Percentiles rank a stretch among this genome's conserved stretches.
These are phyloP conservation scores for Salvelinus sp. DNA, from an alignment of 2,113 vertebrate species.

Conservation along the genomic window DNA sequence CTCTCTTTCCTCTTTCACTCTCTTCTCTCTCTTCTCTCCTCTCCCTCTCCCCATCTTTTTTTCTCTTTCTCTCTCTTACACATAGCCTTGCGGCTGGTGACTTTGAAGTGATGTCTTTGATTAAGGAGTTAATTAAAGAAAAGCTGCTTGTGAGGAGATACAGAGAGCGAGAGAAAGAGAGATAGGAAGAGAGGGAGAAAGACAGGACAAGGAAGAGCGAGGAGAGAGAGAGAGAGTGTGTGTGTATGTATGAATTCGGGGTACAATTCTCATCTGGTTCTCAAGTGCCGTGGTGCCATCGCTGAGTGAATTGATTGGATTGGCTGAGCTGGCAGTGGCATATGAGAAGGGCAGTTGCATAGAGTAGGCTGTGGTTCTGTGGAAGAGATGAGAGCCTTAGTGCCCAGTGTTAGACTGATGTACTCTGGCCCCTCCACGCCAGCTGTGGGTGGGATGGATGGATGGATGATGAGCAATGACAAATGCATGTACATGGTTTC, in stretches of 20 bases:
- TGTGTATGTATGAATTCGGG: not conserved
- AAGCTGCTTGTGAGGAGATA: constrained; percentile 18
- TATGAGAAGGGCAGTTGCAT: too few relatives aligned
- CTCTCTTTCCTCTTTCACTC: not conserved
- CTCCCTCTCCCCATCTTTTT: constrained; percentile 7
- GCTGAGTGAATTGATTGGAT: too few relatives aligned
- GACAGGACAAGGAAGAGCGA: not conserved
- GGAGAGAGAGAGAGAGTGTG: not conserved
- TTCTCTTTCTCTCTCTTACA: not conserved
- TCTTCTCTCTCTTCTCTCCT: not conserved
- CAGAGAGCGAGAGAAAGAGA: not conserved
- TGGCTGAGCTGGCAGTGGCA: too few relatives aligned
- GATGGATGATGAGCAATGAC: too few relatives aligned
- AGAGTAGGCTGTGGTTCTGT: too few relatives aligned
- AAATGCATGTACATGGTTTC: not conserved
- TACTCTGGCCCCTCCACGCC: too few relatives aligned
- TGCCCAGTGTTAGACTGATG: too few relatives aligned
- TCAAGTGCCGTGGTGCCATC: too few relatives aligned
- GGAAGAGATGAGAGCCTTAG: too few relatives aligned
- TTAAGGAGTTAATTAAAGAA: constrained; percentile 37
- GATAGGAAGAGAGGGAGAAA: not conserved
- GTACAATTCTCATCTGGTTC: too few relatives aligned
- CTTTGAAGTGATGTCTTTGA: constrained; percentile 40
- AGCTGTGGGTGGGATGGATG: too few relatives aligned
- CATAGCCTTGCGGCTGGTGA: constrained; percentile 1